Evolutionary conservation across 2,797 vertebrate genomes (phyloP).

Genomic region (Centroberyx gerrardi): DNA sequence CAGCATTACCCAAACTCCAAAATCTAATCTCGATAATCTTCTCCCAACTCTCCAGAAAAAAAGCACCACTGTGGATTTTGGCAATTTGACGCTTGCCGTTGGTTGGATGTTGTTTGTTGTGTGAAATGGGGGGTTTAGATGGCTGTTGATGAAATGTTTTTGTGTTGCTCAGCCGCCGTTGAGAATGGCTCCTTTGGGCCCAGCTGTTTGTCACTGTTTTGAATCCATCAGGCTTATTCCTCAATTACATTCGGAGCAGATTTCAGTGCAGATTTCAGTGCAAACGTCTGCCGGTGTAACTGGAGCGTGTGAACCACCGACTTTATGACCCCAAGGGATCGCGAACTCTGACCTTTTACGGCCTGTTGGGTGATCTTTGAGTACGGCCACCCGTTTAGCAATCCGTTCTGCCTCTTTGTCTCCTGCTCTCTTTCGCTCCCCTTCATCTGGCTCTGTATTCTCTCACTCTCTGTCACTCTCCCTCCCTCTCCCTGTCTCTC

Average conservation of each 20-base stretch:
- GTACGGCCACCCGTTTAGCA: constrained; percentile 53
- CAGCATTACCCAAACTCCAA: constrained; percentile 37
- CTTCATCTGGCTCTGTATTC: constrained; percentile 37
- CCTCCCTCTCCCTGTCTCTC: background rate
- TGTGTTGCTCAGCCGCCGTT: constrained; percentile 15
- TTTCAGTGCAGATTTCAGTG: background rate
- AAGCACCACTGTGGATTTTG: constrained; percentile 17
- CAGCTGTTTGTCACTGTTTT: constrained; percentile 2
- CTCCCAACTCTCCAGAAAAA: background rate
- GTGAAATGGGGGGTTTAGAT: background rate
- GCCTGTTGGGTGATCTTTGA: constrained; percentile 37
- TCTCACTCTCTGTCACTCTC: background rate
- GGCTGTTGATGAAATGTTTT: constrained; percentile 27
- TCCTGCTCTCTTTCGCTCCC: background rate
- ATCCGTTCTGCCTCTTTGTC: constrained; percentile 26
- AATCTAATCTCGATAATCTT: constrained; percentile 65
- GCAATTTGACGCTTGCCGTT: constrained; percentile 31
- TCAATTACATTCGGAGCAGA: background rate
- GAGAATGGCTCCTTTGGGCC: background rate
- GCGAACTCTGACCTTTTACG: constrained; percentile 53
- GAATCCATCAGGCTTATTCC: background rate
- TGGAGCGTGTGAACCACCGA: constrained; percentile 72
- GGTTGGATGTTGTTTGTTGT: constrained; percentile 21
- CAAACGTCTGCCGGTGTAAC: constrained; percentile 34
- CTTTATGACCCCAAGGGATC: constrained; percentile 45